A percentile compares a stretch with the other conserved stretches of the same genome.
Evolutionary conservation across 2,888 invertebrate genomes (phyloP).

Genomic region (Hetaerina titia): DNA sequence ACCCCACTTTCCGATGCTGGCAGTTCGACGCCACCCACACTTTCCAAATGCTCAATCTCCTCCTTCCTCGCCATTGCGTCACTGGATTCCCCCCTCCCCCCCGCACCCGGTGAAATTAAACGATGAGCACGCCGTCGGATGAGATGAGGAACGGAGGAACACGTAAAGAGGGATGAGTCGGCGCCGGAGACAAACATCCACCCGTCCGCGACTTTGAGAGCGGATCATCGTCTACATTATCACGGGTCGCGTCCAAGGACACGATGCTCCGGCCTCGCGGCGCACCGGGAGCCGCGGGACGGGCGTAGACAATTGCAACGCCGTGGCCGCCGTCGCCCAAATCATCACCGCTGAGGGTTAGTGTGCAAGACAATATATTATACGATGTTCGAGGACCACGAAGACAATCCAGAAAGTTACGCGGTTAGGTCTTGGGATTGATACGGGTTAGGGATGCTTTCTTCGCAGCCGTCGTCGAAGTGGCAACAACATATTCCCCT

Average conservation of each 20-base stretch:
- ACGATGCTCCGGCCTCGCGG: not conserved
- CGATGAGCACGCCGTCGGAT: not conserved
- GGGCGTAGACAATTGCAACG: not conserved
- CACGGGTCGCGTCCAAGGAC: not conserved
- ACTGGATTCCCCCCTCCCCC: not conserved
- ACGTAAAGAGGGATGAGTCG: not conserved
- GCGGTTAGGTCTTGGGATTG: too few species aligned
- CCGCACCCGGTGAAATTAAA: not conserved
- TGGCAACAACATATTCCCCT: too few species aligned
- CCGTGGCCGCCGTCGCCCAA: not conserved
- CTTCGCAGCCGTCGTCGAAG: too few species aligned
- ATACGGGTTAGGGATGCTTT: too few species aligned
- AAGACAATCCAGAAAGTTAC: too few species aligned
- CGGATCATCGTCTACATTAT: not conserved
- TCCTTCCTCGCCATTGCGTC: not conserved
- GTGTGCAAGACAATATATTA: too few species aligned
- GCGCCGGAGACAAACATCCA: conserved; percentile 16
- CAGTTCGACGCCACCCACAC: not conserved
- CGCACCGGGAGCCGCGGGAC: not conserved
- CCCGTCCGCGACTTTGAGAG: not conserved
- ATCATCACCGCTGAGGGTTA: too few species aligned
- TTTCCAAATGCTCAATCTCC: conserved; percentile 1
- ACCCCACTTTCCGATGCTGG: not conserved
- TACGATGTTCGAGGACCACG: too few species aligned
- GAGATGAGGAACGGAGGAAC: not conserved